Evolutionary conservation across 2,888 invertebrate species (phyloP), one percentile per base, ranked within the genome.

Genomic region (Rhodophaea formosa): DNA sequence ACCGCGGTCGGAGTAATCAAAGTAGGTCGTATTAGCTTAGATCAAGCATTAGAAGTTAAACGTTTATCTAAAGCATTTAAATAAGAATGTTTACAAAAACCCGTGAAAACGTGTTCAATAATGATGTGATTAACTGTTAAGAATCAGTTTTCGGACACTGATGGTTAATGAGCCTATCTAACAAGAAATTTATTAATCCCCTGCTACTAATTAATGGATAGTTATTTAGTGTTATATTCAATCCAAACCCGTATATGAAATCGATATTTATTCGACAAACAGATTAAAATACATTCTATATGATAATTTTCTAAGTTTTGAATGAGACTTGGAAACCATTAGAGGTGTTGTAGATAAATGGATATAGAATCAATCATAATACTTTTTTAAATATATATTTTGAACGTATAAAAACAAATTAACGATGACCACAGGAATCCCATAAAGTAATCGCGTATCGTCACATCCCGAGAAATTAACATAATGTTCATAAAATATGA

Each of bases 71-170:
- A 47, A 47, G 47, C 29, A 47, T 47, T 47, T 30, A 47, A 29
- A 23, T 23, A 3, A 23, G 23, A 23, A 30, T 61, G 62, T 59
- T 60, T 58, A 63, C 12, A 54, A 55, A 54, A 44, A 29, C 6
- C 35, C 6, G 30, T 45, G 32, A 30, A 55, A 46, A 17, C 46
- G n/a, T 55, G 46, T 55, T 32, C 16, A 55, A 49, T 49, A 56
- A 56, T 30, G 16, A 8, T 16, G 8, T 56, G 49, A 49, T 56
- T 42, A 8, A 49, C 29, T 56, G 43, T 49, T 49, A 51, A 47
- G 12, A 42, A 51, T 56, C 47, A 47, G 49, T 43, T 56, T 16
- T 43, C 23, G 16, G 49, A 56, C 56, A 43, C 43, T 42, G 15
- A 56, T 43, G 23, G 15, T 30, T 43, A 42, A 43, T 56, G 47